Conservation (phyloP, 2,888 invertebrate species). For the Pheosia gnoma region DNA sequence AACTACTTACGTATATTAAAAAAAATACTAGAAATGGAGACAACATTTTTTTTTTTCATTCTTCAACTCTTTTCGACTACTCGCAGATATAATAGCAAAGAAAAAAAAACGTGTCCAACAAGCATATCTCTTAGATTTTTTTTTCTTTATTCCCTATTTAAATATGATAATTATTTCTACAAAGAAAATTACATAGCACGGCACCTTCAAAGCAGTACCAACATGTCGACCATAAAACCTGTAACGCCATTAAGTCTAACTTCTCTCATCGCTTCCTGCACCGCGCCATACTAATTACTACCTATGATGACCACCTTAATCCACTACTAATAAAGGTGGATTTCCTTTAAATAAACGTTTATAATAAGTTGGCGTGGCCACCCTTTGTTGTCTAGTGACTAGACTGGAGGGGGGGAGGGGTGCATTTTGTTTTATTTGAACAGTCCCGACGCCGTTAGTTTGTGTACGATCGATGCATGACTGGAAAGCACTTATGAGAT, state of each 20-base stretch:
- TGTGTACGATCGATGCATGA: constrained; percentile 57
- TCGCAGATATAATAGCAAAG: no score
- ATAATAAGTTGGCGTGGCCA: constrained; percentile 54
- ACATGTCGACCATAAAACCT: constrained; percentile 67
- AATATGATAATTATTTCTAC: constrained; percentile 10
- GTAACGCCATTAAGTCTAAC: constrained; percentile 76
- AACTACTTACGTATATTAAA: no score
- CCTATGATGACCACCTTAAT: constrained; percentile 30
- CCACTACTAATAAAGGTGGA: constrained; percentile 22
- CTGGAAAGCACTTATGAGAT: constrained; percentile 50
- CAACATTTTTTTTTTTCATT: no score
- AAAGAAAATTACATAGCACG: constrained; percentile 15
- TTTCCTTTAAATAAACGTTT: constrained; percentile 28
- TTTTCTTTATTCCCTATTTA: background rate
- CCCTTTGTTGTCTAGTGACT: constrained; percentile 81
- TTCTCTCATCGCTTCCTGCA: constrained; percentile 75
- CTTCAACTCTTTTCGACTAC: no score
- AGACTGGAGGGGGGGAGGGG: constrained; percentile 66
- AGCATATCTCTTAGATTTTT: no score
- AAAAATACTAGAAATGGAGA: no score
- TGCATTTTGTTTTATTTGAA: constrained; percentile 78
- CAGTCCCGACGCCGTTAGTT: constrained; percentile 48
- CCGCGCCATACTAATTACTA: constrained; percentile 23
- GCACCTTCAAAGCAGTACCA: constrained; percentile 30
- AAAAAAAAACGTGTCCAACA: no score